Base-by-base conservation (phyloP, 2,888 invertebrate genomes). In the Panzeria rudis region DNA sequence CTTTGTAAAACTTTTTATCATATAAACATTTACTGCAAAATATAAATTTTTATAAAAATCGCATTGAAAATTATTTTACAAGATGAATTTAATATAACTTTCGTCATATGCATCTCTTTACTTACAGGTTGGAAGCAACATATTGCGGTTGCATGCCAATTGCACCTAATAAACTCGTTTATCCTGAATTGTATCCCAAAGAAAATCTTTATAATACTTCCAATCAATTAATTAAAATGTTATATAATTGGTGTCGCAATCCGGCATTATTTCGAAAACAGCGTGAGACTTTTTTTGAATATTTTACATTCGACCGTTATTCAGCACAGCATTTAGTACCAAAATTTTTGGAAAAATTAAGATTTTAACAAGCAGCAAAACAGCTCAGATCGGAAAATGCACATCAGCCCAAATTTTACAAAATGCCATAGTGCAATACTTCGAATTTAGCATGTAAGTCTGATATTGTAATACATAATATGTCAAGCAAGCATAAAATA, bases 161-260 rank as follows among this genome's bases (percentile, higher is more conserved):
- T 32, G 94, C 94, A 71, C 96, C 96, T 7, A 95, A 95, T 87
- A 92, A 93, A 86, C 92, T 96, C 4, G 95, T 95, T 2, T 96
- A 96, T 93, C 95, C 95, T 1, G 96, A 96, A 93, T 94, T 96
- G 81, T 96, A 95, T 92, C 95, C 94, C 75, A 91, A 92, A 56
- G 92, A 93, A 61, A 95, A 94, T 89, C 92, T 95, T 4, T 96
- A 95, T 89, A 93, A 94, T 62, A 94, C 94, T 81, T 92, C 93
- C 73, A 93, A 93, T 77, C 94, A 95, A 84, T 92, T 95, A 47
- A 93, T 93, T 72, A 93, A 93, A 89, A 94, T 92, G 89, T 90
- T 96, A 0, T 92, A 92, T 87, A 91, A 92, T 75, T 94, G 93
- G 91, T 94, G 94, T 88, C 90, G 92, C 25, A 91, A 93, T 88